Evolutionary conservation across 1,140 invertebrate genomes (phyloP).

Genomic region (Pachypsylla venusta): DNA sequence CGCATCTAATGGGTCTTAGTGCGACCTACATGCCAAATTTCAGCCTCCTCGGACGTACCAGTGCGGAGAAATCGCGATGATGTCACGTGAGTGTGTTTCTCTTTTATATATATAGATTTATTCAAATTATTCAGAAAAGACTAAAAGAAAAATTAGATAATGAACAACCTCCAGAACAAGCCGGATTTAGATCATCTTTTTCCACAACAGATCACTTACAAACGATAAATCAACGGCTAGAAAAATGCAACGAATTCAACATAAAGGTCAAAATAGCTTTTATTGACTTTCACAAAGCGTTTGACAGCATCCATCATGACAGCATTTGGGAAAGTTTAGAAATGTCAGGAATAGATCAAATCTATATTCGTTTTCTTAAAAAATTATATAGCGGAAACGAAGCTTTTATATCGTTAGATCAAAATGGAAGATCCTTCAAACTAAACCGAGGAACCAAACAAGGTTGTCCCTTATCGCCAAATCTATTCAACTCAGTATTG

Average conservation of each 20-base stretch:
- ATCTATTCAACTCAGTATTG: not conserved
- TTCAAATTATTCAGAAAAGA: constrained; percentile 7
- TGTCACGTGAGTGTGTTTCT: too few species aligned
- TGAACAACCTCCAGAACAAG: constrained; percentile 14
- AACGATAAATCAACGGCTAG: constrained; percentile 11
- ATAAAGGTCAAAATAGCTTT: constrained; percentile 8
- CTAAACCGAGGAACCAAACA: not conserved
- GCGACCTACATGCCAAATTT: too few species aligned
- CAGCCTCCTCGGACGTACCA: too few species aligned
- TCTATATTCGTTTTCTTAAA: too few species aligned
- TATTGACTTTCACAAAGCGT: too few species aligned
- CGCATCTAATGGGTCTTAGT: constrained; percentile 8
- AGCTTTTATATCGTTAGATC: too few species aligned
- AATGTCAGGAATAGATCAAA: too few species aligned
- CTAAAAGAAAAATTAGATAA: constrained; percentile 12
- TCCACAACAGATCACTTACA: constrained; percentile 14
- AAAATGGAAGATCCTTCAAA: not conserved
- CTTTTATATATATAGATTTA: too few species aligned
- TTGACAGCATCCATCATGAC: constrained; percentile 17
- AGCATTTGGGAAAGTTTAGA: too few species aligned
- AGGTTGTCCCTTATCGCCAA: not conserved
- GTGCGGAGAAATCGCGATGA: too few species aligned
- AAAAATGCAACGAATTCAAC: constrained; percentile 14
- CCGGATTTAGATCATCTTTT: constrained; percentile 10
- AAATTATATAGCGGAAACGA: too few species aligned